These are phyloP conservation scores for Bombycilla garrulus DNA, from an alignment of 2,113 vertebrate genomes.

Conservation along the genomic window DNA sequence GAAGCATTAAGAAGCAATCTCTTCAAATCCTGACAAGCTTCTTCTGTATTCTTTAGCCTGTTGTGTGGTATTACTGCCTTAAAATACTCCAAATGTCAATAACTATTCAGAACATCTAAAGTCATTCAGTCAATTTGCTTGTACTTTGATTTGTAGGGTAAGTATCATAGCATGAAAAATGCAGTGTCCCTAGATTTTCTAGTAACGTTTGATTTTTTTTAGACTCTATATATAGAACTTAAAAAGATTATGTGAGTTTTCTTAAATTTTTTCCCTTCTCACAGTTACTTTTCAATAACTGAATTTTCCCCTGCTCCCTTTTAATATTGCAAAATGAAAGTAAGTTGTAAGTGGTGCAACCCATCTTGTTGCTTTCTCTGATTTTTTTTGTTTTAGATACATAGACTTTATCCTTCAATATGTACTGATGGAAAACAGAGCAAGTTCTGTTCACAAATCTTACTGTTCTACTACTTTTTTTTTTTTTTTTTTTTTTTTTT, in stretches of 20 bases:
- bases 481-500: background rate
- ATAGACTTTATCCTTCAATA: background rate
- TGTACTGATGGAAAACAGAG: background rate
- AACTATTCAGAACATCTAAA: background rate
- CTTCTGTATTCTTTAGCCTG: background rate
- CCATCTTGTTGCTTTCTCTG: background rate
- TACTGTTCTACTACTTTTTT: background rate
- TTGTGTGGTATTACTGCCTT: background rate
- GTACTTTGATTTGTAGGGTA: background rate
- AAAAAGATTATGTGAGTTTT: background rate
- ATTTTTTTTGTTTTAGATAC: background rate
- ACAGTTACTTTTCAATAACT: background rate
- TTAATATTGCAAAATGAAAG: background rate
- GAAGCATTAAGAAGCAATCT: background rate
- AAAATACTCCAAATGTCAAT: background rate
- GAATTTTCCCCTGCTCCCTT: rapidly evolving
- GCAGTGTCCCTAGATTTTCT: background rate
- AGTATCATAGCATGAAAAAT: background rate
- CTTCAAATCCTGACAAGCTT: background rate
- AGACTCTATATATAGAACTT: background rate
- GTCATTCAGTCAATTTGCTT: background rate
- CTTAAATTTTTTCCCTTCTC: background rate
- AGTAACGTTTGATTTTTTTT: background rate
- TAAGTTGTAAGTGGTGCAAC: background rate
- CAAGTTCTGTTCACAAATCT: background rate